phyloP scores from a whole-genome alignment of 2,113 vertebrate genomes.

The Mugil cephalus region DNA sequence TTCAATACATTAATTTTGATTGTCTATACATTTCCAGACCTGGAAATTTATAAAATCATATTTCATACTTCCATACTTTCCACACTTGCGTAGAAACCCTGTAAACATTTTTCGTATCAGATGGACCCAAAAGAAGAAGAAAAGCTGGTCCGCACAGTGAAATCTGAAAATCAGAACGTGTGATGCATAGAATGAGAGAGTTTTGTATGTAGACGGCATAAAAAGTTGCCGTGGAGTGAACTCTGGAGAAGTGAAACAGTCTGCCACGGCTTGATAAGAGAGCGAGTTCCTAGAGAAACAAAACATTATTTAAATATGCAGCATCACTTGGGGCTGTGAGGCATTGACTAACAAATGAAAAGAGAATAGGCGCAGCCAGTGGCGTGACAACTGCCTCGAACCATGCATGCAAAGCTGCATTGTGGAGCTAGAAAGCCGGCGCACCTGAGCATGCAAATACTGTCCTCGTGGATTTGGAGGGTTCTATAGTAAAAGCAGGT shows the following conservation, averaged over 20 bases:
- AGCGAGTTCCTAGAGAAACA: conserved; percentile 52
- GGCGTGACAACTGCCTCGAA: conserved; percentile 36
- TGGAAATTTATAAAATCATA: too few species aligned
- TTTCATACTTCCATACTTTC: too few species aligned
- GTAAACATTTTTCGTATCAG: neutral
- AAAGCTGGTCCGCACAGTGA: conserved; percentile 1
- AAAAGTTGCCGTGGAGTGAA: conserved; percentile 36
- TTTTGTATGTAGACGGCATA: conserved; percentile 45
- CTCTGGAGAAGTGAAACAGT: conserved; percentile 25
- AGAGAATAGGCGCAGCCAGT: conserved; percentile 56
- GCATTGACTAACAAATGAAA: conserved; percentile 70
- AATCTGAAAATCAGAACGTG: conserved; percentile 14
- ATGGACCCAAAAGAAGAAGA: neutral
- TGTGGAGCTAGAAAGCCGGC: neutral
- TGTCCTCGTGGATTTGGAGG: neutral
- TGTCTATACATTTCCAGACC: too few species aligned
- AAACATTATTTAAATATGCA: conserved; percentile 65
- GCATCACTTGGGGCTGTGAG: conserved; percentile 55
- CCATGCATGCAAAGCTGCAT: conserved; percentile 53
- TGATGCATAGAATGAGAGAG: neutral
- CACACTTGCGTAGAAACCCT: too few species aligned
- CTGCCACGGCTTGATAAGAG: conserved; percentile 62
- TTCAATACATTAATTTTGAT: too few species aligned
- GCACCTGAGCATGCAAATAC: conserved; percentile 56
- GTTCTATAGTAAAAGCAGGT: neutral